Base-by-base conservation (phyloP, 2,113 vertebrate genomes). In the Hemicordylus capensis region DNA sequence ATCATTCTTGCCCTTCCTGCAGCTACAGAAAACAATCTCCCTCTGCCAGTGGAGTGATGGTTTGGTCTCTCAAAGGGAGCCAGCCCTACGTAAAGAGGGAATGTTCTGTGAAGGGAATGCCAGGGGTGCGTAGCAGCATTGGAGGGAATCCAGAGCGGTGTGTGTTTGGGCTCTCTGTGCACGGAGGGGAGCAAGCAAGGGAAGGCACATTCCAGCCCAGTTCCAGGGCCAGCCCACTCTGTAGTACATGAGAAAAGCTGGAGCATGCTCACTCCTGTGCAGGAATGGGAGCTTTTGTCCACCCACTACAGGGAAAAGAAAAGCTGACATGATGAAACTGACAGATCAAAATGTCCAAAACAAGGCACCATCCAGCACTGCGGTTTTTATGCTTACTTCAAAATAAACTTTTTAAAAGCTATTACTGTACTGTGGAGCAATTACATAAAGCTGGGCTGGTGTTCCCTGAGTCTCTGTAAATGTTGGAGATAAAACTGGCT, bases 231-330 rank as follows among this genome's bases (percentile, higher is more conserved):
- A 28, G 76, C 84, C 84, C 66, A 80, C 76, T 73, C 19, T 73
- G 84, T 37, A n/a, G n/a, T n/a, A 39, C n/a, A 39, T 61, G 24
- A 51, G 84, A 85, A 85, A 85, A 85, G 31, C 76, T 64, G 84
- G 84, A 85, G 76, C 67, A 72, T 39, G 67, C 24, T 85, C 31
- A 19, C 14, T 70, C 66, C 34, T 20, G 26, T 26, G 39, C 56
- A 72, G 56, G 84, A 79, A 79, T 80, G 67, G 84, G 73, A 80
- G 56, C 17, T 24, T 74, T 48, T 63, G 67, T 37, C 39, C 84
- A 79, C 56, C 37, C 39, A 54, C 28, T 61, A 11, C 3, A 28
- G 26, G 28, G 28, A 63, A 46, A 22, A 24, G 70, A 14, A 11
- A 66, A 26, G 6, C 10, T 8, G 82, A 39, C 5, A 12, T 19